Conservation (phyloP, 2,797 vertebrate genomes). For the Propithecus perrieri region DNA sequence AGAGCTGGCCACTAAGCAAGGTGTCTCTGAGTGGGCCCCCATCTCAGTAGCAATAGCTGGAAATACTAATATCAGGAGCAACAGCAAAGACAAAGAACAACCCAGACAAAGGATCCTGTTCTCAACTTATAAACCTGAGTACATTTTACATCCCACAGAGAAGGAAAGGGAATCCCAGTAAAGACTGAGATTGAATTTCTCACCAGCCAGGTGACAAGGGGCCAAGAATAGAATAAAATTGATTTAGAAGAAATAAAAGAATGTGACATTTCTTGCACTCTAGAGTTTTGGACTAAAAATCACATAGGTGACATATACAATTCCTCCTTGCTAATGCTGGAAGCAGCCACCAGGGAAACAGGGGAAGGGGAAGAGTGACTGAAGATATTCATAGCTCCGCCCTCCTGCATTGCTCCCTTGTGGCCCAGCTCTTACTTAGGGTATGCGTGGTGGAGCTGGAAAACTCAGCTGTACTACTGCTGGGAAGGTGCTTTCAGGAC, state of each 20-base stretch:
- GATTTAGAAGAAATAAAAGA: slow-evolving; percentile 46
- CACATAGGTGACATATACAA: no score
- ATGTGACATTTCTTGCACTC: slow-evolving; percentile 27
- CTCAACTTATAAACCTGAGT: background rate
- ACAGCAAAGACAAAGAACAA: background rate
- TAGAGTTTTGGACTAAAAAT: background rate
- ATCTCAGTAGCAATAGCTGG: background rate
- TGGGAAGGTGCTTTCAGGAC: background rate
- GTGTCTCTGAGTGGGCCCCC: background rate
- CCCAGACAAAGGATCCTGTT: background rate
- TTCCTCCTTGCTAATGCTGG: background rate
- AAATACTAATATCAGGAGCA: background rate
- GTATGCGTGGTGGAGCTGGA: background rate
- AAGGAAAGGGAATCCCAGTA: background rate
- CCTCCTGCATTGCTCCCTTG: background rate
- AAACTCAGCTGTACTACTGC: background rate
- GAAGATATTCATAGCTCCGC: accelerated
- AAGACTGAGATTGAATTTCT: slow-evolving; percentile 29
- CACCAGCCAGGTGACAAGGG: background rate
- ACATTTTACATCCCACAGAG: background rate
- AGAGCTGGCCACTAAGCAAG: background rate
- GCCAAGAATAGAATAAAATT: slow-evolving; percentile 9
- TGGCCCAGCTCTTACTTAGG: background rate
- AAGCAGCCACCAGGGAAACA: background rate
- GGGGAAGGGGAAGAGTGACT: background rate